A percentile compares a stretch with the other conserved stretches of the same genome.
Evolutionary conservation across 2,888 invertebrate species (phyloP).

Genomic region (Cartodere bifasciata): DNA sequence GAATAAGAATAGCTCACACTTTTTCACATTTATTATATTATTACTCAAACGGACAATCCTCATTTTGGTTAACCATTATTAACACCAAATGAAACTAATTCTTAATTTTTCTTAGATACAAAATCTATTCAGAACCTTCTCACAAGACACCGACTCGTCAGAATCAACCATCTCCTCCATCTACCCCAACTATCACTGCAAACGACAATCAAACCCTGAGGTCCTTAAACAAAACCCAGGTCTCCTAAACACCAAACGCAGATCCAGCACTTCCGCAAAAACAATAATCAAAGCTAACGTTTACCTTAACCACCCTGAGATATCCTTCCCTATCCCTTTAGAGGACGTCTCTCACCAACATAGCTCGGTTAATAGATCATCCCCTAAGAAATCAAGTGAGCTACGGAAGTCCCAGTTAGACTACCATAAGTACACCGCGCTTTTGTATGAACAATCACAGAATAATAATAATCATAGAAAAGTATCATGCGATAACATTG

Average conservation of each 20-base stretch:
- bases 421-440: conserved; percentile 27
- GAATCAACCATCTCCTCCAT: conserved; percentile 9
- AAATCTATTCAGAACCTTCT: conserved; percentile 8
- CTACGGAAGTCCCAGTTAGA: conserved; percentile 23
- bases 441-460: conserved; percentile 24
- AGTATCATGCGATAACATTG: too few relatives aligned
- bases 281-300: conserved; percentile 22
- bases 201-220: conserved; percentile 25
- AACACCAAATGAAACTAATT: neutral
- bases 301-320: conserved; percentile 31
- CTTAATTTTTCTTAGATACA: conserved; percentile 7
- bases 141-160: conserved; percentile 8
- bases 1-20: too few relatives aligned
- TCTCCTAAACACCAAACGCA: conserved; percentile 16
- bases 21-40: too few relatives aligned
- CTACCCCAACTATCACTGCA: conserved; percentile 8
- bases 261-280: conserved; percentile 11
- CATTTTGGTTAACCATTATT: conserved; percentile 1
- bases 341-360: conserved; percentile 14
- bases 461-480: conserved; percentile 19
- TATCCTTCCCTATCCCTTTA: conserved; percentile 29
- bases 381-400: conserved; percentile 16
- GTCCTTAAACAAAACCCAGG: conserved; percentile 12
- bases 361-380: conserved; percentile 1
- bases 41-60: too few relatives aligned